Evolutionary conservation across 2,888 invertebrate genomes (phyloP), one percentile per base, ranked within the genome.

Genomic region (Dromius quadrimaculatus): DNA sequence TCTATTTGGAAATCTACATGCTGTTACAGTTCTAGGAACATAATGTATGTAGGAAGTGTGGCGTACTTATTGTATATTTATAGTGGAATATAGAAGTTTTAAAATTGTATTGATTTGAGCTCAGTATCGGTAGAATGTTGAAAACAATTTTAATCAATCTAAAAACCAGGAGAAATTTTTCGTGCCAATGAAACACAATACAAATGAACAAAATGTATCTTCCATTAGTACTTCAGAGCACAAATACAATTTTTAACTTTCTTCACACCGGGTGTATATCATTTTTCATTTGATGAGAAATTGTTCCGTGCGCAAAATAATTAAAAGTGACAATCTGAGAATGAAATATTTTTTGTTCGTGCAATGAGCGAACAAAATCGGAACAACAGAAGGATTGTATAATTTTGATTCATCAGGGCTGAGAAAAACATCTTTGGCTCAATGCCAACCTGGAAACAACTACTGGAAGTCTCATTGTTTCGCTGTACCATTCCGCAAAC

Each of bases 401-500:
- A 57, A 66, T 66, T 66, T 66, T 47, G 23, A 57, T 66, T 66
- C 66, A 66, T 50, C 54, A 66, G 64, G 34, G 34, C 47, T 45
- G 47, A 47, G 47, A 54, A 66, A 66, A 65, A 50, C 34, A 34
- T 38, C 23, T 15, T 34, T 66, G 66, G 66, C 50, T 9, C 6
- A 0, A 1, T 5, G 66, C 66, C 66, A 66, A 66, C 28, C 41
- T 64, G 64, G 64, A 54, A 66, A 54, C 66, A 66, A 57, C 50
- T 36, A 54, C 66, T 66, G 57, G 66, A 38, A 54, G 57, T 57
- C 66, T 66, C 66, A 66, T 66, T 66, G 66, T 66, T 54, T 57
- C 66, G 66, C 66, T 66, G 38, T 57, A 66, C 54, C 66, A 57
- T 57, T 66, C 23, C 50, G 66, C 66, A 66, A 66, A 66, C 57